Percentiles rank a stretch among this genome's conserved stretches.
phyloP scores from a whole-genome alignment of 2,888 invertebrate genomes.

The Meghimatium bilineatum region DNA sequence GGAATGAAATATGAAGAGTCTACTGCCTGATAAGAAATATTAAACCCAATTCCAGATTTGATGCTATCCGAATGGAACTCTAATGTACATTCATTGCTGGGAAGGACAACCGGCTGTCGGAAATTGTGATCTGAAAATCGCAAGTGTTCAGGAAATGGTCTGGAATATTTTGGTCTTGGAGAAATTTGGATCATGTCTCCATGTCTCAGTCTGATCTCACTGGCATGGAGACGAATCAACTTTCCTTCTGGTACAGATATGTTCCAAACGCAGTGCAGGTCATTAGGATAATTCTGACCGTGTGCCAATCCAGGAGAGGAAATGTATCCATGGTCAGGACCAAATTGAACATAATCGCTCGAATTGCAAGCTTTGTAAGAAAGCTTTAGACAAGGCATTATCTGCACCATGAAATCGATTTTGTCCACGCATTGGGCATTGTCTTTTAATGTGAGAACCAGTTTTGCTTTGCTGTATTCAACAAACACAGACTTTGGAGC shows the following conservation, averaged over 20 bases:
- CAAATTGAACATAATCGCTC: constrained; percentile 14
- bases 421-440: constrained; percentile 42
- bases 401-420: constrained; percentile 28
- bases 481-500: constrained; percentile 34
- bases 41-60: constrained; percentile 34
- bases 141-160: constrained; percentile 22
- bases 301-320: constrained; percentile 32
- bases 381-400: constrained; percentile 26
- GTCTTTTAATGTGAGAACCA: constrained; percentile 19
- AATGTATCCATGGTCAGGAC: constrained; percentile 28
- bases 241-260: constrained; percentile 26
- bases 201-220: constrained; percentile 1
- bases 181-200: constrained; percentile 30
- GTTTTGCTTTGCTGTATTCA: constrained; percentile 28
- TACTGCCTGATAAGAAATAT: constrained; percentile 25
- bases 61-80: constrained; percentile 30
- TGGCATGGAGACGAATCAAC: constrained; percentile 22
- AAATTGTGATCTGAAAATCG: constrained; percentile 21
- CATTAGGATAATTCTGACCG: constrained; percentile 33
- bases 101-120: constrained; percentile 33
- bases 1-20: constrained; percentile 13
- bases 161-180: neutral
- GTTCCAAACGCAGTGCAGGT: constrained; percentile 23
- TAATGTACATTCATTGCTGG: constrained; percentile 9
- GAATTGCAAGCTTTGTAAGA: constrained; percentile 26